phyloP scores from a whole-genome alignment of 2,797 vertebrate genomes.

The Poeciliopsis turneri region DNA sequence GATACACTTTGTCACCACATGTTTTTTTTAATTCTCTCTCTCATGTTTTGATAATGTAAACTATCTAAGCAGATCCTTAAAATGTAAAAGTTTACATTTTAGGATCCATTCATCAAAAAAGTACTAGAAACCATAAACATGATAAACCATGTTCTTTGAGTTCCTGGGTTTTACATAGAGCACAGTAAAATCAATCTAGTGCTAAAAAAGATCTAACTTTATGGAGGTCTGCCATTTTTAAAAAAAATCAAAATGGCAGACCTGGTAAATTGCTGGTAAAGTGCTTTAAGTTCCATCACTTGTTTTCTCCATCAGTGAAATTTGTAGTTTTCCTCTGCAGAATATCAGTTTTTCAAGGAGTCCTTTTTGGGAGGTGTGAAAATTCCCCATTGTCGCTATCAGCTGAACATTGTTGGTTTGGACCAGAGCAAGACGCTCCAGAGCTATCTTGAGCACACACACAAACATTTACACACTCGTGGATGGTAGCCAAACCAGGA shows the following conservation, averaged over 20 bases:
- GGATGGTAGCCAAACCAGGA: constrained; percentile 57
- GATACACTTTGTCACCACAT: too few relatives aligned
- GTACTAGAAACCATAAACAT: background rate
- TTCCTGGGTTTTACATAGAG: background rate
- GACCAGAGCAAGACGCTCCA: constrained; percentile 54
- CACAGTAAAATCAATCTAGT: background rate
- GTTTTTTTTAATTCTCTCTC: too few relatives aligned
- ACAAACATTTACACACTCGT: constrained; percentile 34
- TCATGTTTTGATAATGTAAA: background rate
- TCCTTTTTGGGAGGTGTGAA: constrained; percentile 65
- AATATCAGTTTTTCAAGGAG: constrained; percentile 61
- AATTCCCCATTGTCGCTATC: constrained; percentile 66
- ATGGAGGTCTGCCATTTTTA: too few relatives aligned
- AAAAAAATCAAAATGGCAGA: constrained; percentile 6
- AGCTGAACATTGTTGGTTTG: constrained; percentile 61
- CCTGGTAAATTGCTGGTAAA: constrained; percentile 12
- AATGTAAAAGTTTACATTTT: background rate
- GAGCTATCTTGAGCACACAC: constrained; percentile 59
- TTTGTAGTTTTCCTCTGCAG: constrained; percentile 39
- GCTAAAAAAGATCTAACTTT: background rate
- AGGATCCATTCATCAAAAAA: background rate
- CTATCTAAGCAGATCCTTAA: background rate
- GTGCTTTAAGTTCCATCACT: constrained; percentile 41
- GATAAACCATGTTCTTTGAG: background rate
- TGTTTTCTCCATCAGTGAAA: constrained; percentile 35